Evolutionary conservation across 2,113 vertebrate genomes (phyloP).

Genomic region (Pomatostomus ruficeps): DNA sequence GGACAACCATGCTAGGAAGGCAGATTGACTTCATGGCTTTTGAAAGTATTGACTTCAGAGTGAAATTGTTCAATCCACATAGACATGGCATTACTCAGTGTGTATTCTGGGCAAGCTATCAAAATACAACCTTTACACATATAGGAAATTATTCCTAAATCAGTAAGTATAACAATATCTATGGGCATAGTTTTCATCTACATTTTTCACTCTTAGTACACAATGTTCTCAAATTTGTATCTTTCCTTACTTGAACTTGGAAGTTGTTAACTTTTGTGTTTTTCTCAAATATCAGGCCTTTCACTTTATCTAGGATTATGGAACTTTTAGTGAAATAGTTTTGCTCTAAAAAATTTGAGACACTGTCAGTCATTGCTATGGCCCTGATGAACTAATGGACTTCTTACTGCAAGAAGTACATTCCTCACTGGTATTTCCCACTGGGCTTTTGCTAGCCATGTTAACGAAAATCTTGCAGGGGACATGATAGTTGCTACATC

Average conservation of each 20-base stretch:
- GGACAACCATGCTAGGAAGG: background rate
- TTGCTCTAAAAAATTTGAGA: background rate
- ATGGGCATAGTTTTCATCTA: background rate
- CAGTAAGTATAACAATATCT: background rate
- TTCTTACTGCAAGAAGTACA: background rate
- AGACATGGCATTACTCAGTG: background rate
- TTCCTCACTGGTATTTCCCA: background rate
- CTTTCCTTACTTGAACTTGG: background rate
- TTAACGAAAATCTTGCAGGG: background rate
- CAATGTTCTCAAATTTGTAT: background rate
- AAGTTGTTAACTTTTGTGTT: background rate
- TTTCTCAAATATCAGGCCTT: background rate
- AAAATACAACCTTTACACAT: constrained; percentile 10
- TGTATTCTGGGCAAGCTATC: background rate
- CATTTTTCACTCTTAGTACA: background rate
- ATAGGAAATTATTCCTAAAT: constrained; percentile 6
- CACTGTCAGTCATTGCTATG: background rate
- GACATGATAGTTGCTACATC: background rate
- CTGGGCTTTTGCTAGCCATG: background rate
- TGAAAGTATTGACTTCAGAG: background rate
- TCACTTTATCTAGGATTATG: background rate
- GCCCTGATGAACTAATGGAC: background rate
- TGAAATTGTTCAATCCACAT: constrained; percentile 6
- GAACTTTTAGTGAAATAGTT: background rate
- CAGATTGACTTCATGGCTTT: background rate